Base-by-base conservation (phyloP, 2,113 vertebrate genomes). In the Cinclus mexicanus region DNA sequence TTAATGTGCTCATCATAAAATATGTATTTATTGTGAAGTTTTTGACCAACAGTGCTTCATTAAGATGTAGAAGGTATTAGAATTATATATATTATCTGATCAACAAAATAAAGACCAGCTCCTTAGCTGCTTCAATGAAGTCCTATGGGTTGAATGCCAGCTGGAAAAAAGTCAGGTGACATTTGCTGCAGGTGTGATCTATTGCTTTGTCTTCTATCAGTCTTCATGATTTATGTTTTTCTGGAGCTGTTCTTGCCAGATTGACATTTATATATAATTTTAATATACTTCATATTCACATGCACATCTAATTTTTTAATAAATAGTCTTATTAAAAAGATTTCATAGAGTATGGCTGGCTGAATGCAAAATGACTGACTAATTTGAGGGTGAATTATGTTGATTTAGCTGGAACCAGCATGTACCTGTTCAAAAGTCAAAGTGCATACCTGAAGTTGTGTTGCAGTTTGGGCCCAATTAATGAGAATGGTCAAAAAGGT, bases 381-480 rank as follows among this genome's bases (percentile, higher is more conserved):
- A 55, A 77, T 94, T 74, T 91, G 41, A 28, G 52, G 33, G 29
- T 67, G 81, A 91, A 94, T 95, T 93, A 57, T 55, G 60, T 23
- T 14, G 21, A 78, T 94, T 90, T 81, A 64, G 41, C 83, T 79
- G 81, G 31, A 79, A 89, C 25, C 18, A 47, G 65, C 59, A 13
- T 39, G 15, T 74, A 70, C 44, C 53, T 91, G 44, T 49, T 79
- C 72, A 77, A 60, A 92, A 95, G 84, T 72, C 64, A 77, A 91
- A 89, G 90, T 69, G 57, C 18, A 2, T 68, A 41, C 84, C 76
- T 83, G 76, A 69, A 95, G 76, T 28, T 75, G 49, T 25, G 55
- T 42, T 89, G 69, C 42, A 53, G 77, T 81, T 80, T 90, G 83
- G 87, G 37, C 50, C 37, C 79, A 94, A 59, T 97, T 96, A 96